These are phyloP conservation scores for Laupala kohalensis DNA, from an alignment of 1,140 invertebrate species.

Conservation along the genomic window DNA sequence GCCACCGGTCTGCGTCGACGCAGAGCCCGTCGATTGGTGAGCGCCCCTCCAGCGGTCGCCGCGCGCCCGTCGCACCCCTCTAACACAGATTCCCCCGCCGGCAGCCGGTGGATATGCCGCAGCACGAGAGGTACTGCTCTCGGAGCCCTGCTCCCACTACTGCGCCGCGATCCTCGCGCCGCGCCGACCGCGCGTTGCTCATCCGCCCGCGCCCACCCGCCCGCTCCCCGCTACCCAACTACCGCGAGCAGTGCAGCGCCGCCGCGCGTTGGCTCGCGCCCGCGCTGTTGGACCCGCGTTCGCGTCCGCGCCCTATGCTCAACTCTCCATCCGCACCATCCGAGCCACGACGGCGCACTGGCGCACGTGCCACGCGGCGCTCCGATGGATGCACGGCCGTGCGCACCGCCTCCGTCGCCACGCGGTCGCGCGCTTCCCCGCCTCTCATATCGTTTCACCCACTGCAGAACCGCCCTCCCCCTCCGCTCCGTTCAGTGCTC, in stretches of 20 bases:
- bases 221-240: too few species aligned
- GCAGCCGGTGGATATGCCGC: neutral
- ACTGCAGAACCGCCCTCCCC: too few species aligned
- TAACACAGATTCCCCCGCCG: neutral
- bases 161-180: too few species aligned
- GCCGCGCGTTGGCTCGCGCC: neutral
- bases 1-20: neutral
- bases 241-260: neutral
- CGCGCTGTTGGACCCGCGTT: neutral
- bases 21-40: neutral
- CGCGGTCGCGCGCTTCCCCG: neutral
- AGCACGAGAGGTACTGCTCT: neutral
- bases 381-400: neutral
- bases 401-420: neutral
- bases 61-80: too few species aligned
- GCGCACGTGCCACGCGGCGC: neutral
- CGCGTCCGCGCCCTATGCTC: too few species aligned
- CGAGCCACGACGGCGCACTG: neutral
- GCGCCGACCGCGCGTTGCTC: too few species aligned
- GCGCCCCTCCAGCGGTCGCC: neutral
- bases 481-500: neutral
- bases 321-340: too few species aligned
- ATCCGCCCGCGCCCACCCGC: too few species aligned
- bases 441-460: too few species aligned
- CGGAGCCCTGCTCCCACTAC: neutral